Evolutionary conservation across 2,113 vertebrate genomes (phyloP), one percentile per base, ranked within the genome.

Genomic region (Phasianus colchicus): DNA sequence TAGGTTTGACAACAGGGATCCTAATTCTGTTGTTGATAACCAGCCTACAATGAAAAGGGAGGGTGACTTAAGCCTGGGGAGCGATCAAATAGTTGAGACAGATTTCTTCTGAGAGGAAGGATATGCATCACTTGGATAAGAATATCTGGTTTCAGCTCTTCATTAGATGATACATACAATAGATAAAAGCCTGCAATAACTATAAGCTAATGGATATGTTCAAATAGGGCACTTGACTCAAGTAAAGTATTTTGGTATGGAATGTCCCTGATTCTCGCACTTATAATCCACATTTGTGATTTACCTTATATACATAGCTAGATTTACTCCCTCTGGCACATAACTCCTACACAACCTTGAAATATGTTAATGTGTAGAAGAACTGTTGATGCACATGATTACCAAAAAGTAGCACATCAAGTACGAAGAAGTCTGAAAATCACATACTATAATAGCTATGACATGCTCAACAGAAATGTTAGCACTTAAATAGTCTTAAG

Each of bases 321-420:
- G 84, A 93, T 94, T 95, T 96, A 96, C 91, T 95, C 86, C 55
- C 90, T 87, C 87, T 90, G 65, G 69, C 95, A 96, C 84, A 73
- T 67, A 91, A 94, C 93, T 96, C 92, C 94, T 88, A 95, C 95
- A 93, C 95, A 93, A 70, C 52, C 86, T 94, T 70, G 88, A 92
- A 95, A 92, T 94, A 92, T 80, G 92, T 87, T 94, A 96, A 92
- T 11, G n/a, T 96, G 92, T 92, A 85, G 86, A 96, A 96, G 91
- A 94, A 92, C 93, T 90, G 89, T 93, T 89, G 92, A 95, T 87
- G 89, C 94, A 94, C 95, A 91, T 85, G 94, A 92, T 85, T 89
- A 91, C 47, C 85, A 93, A 81, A 77, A 96, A 88, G 85, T 70
- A 89, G 82, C 94, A 92, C 72, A 92, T 71, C 64, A 85, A 94